phyloP scores from a whole-genome alignment of 2,113 vertebrate species.

The Calidris pugnax region DNA sequence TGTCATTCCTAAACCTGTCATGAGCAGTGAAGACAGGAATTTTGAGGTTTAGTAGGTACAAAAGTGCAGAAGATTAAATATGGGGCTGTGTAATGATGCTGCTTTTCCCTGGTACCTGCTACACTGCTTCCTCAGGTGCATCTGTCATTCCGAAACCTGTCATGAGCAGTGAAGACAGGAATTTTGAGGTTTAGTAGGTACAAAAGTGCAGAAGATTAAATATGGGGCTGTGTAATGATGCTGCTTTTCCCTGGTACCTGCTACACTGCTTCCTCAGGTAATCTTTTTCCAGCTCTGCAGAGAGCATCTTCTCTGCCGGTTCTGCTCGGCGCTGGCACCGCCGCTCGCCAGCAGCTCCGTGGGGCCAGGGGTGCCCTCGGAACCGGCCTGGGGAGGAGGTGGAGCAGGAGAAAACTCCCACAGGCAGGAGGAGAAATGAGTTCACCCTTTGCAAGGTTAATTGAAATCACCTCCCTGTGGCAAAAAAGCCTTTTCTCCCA shows the following conservation, averaged over 20 bases:
- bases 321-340: accelerated
- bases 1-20: neutral
- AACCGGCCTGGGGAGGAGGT: neutral
- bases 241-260: neutral
- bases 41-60: neutral
- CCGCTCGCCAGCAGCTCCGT: neutral
- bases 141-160: no score
- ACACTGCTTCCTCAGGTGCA: neutral
- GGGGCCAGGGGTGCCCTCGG: neutral
- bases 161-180: no score
- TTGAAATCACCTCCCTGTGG: slow-evolving; percentile 31
- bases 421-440: neutral
- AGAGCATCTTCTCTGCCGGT: neutral
- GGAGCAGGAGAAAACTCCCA: neutral
- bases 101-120: neutral
- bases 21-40: neutral
- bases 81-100: neutral
- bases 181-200: no score
- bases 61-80: neutral
- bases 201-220: no score
- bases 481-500: neutral
- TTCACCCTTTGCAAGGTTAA: slow-evolving; percentile 42
- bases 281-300: neutral
- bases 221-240: neutral
- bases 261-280: neutral